Conservation (phyloP, 2,888 invertebrate species). For the Elaeidobius kamerunicus region DNA sequence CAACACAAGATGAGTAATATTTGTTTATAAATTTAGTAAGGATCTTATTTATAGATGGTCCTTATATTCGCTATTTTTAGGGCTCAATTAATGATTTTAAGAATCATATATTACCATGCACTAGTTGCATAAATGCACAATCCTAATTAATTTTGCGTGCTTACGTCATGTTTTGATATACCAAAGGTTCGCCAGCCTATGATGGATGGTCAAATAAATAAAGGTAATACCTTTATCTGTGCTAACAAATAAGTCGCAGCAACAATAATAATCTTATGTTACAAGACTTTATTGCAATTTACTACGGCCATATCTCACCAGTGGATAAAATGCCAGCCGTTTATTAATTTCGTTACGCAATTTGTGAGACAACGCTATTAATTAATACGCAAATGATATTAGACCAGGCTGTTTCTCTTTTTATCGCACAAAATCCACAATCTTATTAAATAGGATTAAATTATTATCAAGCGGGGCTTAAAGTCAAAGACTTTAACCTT, state of each 20-base stretch:
- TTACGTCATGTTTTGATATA: background rate
- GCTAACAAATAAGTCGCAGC: constrained; percentile 13
- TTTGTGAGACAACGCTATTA: constrained; percentile 17
- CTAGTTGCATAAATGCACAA: background rate
- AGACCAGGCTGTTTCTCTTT: too few relatives aligned
- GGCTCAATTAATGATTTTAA: too few relatives aligned
- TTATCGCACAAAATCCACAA: too few relatives aligned
- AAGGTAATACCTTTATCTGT: constrained; percentile 4
- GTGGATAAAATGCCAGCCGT: constrained; percentile 11
- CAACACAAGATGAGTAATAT: too few relatives aligned
- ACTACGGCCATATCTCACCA: constrained; percentile 23
- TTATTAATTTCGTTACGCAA: constrained; percentile 29
- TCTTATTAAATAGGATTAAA: too few relatives aligned
- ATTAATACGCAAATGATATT: too few relatives aligned
- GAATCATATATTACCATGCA: background rate
- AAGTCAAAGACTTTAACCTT: too few relatives aligned
- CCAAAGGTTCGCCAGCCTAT: constrained; percentile 1
- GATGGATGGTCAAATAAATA: constrained; percentile 9
- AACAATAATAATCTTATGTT: constrained; percentile 20
- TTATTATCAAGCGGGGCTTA: too few relatives aligned
- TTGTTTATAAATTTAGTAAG: too few relatives aligned
- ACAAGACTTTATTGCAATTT: constrained; percentile 22
- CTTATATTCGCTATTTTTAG: too few relatives aligned
- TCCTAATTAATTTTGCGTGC: too few relatives aligned
- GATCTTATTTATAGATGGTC: too few relatives aligned